Evolutionary conservation across 1,140 invertebrate species (phyloP).

Genomic region (Macrosteles quadrilineatus): DNA sequence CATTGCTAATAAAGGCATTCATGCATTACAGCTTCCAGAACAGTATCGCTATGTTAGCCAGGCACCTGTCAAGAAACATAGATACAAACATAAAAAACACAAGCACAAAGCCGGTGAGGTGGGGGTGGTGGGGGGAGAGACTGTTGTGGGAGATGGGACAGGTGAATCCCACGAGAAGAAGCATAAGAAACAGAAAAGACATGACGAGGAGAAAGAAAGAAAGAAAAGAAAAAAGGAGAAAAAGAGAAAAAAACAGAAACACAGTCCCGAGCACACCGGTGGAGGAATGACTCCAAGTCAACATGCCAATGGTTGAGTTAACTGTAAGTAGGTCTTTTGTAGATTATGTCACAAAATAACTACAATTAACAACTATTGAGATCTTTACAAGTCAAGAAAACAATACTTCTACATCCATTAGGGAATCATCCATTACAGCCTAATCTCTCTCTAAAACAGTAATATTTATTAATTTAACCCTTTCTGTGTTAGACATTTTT

Average conservation of each 20-base stretch:
- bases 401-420: too few species aligned
- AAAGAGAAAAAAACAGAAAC: conserved; percentile 91
- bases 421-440: too few species aligned
- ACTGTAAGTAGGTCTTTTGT: background rate
- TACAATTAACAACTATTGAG: too few species aligned
- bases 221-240: conserved; percentile 96
- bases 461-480: too few species aligned
- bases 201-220: conserved; percentile 91
- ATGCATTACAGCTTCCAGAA: conserved; percentile 76
- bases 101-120: conserved; percentile 83
- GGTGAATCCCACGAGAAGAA: conserved; percentile 91
- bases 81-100: conserved; percentile 94
- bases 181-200: conserved; percentile 92
- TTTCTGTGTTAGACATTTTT: too few species aligned
- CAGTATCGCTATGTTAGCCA: conserved; percentile 94
- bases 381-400: too few species aligned
- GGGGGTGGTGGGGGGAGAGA: conserved; percentile 36
- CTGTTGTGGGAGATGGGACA: conserved; percentile 59
- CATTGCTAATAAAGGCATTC: background rate
- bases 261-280: conserved; percentile 83
- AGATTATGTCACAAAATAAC: too few species aligned
- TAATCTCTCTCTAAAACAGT: too few species aligned
- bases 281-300: conserved; percentile 67
- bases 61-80: conserved; percentile 88
- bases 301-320: conserved; percentile 55